Evolutionary conservation across 2,797 vertebrate genomes (phyloP), one percentile per base, ranked within the genome.

Genomic region (Molothrus aeneus): DNA sequence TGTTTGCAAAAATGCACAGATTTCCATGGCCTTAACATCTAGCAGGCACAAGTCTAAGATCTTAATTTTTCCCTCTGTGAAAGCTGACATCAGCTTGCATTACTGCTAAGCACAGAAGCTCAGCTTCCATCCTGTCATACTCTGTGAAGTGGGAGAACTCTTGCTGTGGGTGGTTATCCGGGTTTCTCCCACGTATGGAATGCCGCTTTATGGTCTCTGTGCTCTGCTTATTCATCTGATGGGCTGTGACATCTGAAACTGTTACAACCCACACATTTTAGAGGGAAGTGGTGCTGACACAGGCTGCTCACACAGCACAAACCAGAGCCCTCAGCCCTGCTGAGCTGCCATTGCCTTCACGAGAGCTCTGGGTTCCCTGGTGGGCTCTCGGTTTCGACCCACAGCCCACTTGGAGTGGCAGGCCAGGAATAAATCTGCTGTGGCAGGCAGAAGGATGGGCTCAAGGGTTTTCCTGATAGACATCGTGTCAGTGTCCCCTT

Each of bases 341-440:
- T 0, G 0, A 72, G 48, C 71, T 51, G 63, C 80, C 71, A 6
- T 88, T 57, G 72, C 97, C 95, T 95, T 98, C 95, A 95, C 75
- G 97, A 97, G 98, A 97, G 16, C 97, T 97, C 97, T 96, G 95
- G 82, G 34, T 95, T 98, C 98, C 98, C 98, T 3, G 1, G 98
- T 96, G 98, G 96, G 92, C 96, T 97, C 98, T 99, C 85, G 4
- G 77, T 98, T 98, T 98, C 96, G 0, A 48, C 59, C 93, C 40
- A 11, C 73, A 51, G 70, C 75, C 97, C 95, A 51, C 94, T 90
- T 93, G 50, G 84, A 96, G 96, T 40, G 82, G 53, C 85, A 61
- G 56, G 31, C 17, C 83, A 84, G 92, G 94, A 79, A 70, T 89
- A 89, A 96, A 91, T 91, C 73, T 93, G 68, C 81, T 87, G 51